These are phyloP conservation scores for Rhinoptilus africanus DNA, from an alignment of 2,113 vertebrate species.

Conservation along the genomic window DNA sequence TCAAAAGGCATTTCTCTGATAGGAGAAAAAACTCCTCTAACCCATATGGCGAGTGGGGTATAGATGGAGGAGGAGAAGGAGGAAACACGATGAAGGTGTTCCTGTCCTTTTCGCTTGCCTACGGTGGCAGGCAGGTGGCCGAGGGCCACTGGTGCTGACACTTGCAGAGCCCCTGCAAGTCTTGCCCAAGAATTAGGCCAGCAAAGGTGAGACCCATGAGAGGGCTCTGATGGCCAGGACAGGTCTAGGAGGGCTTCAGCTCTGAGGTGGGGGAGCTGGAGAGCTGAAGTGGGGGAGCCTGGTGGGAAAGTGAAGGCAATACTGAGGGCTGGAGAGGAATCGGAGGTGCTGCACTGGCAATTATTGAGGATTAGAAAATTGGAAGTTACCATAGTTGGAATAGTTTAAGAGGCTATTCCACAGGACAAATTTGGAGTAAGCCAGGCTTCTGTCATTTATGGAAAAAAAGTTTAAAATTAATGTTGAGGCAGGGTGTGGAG, in stretches of 20 bases:
- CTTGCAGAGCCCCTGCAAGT: accelerated
- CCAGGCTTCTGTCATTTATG: background rate
- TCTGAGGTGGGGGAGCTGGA: background rate
- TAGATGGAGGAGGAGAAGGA: background rate
- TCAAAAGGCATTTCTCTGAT: background rate
- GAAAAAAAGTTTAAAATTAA: background rate
- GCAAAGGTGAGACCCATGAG: background rate
- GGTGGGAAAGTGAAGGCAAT: background rate
- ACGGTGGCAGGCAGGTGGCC: background rate
- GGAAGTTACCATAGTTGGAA: background rate
- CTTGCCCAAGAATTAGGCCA: background rate
- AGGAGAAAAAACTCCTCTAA: background rate
- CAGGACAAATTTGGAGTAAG: background rate
- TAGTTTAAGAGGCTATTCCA: background rate
- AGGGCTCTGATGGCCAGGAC: background rate
- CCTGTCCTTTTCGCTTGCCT: background rate
- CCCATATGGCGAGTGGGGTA: accelerated
- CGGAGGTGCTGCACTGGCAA: background rate
- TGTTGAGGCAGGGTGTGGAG: background rate
- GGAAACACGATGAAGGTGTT: accelerated
- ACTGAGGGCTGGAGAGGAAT: background rate
- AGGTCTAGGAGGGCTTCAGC: background rate
- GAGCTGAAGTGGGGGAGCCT: background rate
- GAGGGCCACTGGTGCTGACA: background rate
- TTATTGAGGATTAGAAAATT: background rate